A percentile compares a stretch with the other conserved stretches of the same genome.
phyloP scores from a whole-genome alignment of 2,113 vertebrate genomes.

The Ovis aries region ARS-UI_Ramb_v3.0 NC_056066.1:45472001-45472500 shows the following conservation, averaged over 20 bases:
- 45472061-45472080: not conserved
- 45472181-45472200: not conserved
- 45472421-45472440: not conserved
- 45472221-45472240: not conserved
- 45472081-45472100: not conserved
- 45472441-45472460: not conserved
- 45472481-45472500: not conserved
- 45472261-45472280: not conserved
- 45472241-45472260: not conserved
- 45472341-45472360: not conserved
- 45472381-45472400: not conserved
- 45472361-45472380: not conserved
- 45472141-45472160: not conserved
- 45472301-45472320: not conserved
- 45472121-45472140: not conserved
- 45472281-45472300: not conserved
- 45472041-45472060: not conserved
- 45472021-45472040: not conserved
- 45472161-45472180: not conserved
- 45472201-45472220: not conserved
- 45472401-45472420: not conserved
- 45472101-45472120: not conserved
- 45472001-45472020: not conserved
- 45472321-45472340: not conserved
- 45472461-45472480: not conserved